A percentile compares a stretch with the other conserved stretches of the same genome.
These are phyloP conservation scores for Centruroides sculpturatus DNA, from an alignment of 1,140 invertebrate genomes.

Conservation along the genomic window DNA sequence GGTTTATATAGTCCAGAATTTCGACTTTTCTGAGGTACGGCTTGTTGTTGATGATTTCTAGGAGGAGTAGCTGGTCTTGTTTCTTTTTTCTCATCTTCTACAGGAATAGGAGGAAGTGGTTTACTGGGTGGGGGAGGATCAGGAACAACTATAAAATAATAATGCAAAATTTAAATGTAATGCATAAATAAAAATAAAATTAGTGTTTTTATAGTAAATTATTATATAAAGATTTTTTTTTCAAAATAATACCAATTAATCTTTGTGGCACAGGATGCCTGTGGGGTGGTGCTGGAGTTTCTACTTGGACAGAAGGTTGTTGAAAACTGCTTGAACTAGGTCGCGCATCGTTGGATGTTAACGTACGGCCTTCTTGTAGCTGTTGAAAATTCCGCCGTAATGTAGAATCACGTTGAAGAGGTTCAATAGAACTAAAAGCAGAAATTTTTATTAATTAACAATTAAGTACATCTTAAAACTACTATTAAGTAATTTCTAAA, in stretches of 20 bases:
- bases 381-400: constrained; percentile 69
- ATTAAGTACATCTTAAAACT: too few species aligned
- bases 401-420: constrained; percentile 15
- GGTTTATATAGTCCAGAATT: constrained; percentile 21
- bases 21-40: constrained; percentile 12
- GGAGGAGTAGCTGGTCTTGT: constrained; percentile 41
- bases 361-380: constrained; percentile 72
- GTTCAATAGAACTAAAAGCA: constrained; percentile 13
- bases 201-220: too few species aligned
- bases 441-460: not conserved
- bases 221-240: not conserved
- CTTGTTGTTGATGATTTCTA: constrained; percentile 19
- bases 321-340: constrained; percentile 12
- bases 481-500: too few species aligned
- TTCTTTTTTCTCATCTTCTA: constrained; percentile 36
- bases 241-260: constrained; percentile 47
- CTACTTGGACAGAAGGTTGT: constrained; percentile 10
- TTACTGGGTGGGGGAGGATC: constrained; percentile 49
- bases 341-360: constrained; percentile 34
- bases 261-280: constrained; percentile 68
- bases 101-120: constrained; percentile 71
- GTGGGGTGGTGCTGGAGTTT: constrained; percentile 54
- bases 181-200: not conserved
- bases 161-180: not conserved
- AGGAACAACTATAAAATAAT: constrained; percentile 35